These are phyloP conservation scores for Capitella teleta DNA, from an alignment of 1,140 invertebrate species.

Conservation along the genomic window DNA sequence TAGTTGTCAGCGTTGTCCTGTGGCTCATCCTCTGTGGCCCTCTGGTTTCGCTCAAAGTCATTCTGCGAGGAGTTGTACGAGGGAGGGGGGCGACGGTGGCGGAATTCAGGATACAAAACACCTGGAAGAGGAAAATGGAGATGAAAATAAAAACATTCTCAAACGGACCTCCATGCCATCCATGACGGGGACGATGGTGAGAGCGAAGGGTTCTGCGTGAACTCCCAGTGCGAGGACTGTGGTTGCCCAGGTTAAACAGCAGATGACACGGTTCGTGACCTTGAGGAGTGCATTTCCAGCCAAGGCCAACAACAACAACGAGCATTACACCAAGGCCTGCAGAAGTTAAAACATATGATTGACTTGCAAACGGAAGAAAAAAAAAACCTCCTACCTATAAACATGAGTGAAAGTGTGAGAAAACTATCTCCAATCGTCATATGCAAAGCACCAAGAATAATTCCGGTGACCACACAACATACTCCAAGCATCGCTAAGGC, in stretches of 20 bases:
- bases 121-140: constrained; percentile 31
- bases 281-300: constrained; percentile 36
- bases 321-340: constrained; percentile 36
- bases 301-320: constrained; percentile 34
- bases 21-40: constrained; percentile 11
- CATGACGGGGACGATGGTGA: too few species aligned
- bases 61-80: constrained; percentile 38
- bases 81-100: constrained; percentile 34
- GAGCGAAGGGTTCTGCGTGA: too few species aligned
- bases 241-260: constrained; percentile 32
- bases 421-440: constrained; percentile 26
- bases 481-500: constrained; percentile 34
- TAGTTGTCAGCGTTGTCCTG: background rate
- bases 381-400: too few species aligned
- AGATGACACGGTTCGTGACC: constrained; percentile 38
- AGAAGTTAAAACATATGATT: constrained; percentile 9
- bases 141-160: background rate
- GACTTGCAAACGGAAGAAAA: too few species aligned
- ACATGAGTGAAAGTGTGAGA: constrained; percentile 7
- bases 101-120: constrained; percentile 36
- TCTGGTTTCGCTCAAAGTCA: constrained; percentile 30
- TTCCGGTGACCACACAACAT: constrained; percentile 36
- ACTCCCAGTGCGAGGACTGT: too few species aligned
- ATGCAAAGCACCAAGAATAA: constrained; percentile 36
- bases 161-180: constrained; percentile 27